Evolutionary conservation across 1,140 invertebrate species (phyloP).

Genomic region (Drosophila lacertosa): DNA sequence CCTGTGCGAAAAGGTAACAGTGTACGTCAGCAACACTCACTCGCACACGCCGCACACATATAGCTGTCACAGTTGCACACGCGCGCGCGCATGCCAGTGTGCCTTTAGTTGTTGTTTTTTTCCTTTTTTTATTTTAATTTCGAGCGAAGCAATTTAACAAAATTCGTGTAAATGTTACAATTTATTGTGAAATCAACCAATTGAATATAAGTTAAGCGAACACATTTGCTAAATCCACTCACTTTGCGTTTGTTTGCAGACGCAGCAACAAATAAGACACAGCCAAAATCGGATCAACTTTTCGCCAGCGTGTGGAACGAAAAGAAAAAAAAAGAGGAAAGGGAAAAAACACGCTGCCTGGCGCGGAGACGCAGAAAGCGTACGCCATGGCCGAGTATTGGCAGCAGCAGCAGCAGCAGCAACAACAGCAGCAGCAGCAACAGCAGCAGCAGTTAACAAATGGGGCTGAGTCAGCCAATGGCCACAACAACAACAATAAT

Average conservation of each 20-base stretch:
- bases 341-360: constrained; percentile 21
- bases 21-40: constrained; percentile 45
- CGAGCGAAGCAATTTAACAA: constrained; percentile 38
- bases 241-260: constrained; percentile 26
- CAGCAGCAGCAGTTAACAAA: constrained; percentile 48
- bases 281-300: constrained; percentile 40
- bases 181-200: constrained; percentile 45
- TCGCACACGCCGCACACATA: background rate
- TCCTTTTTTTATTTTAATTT: constrained; percentile 36
- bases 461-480: constrained; percentile 31
- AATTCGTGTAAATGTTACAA: constrained; percentile 52
- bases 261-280: constrained; percentile 9
- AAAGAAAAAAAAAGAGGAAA: constrained; percentile 18
- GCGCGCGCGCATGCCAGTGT: constrained; percentile 25
- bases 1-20: constrained; percentile 26
- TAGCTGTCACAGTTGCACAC: constrained; percentile 42
- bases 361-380: no score
- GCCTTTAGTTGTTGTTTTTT: constrained; percentile 27
- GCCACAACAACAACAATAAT: constrained; percentile 65
- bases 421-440: constrained; percentile 9
- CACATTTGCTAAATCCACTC: constrained; percentile 4
- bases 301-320: constrained; percentile 44
- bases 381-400: constrained; percentile 66
- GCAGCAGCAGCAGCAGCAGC: constrained; percentile 44
- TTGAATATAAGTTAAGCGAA: background rate